phyloP scores from a whole-genome alignment of 2,797 vertebrate genomes.

The Megaceryle alcyon region DNA sequence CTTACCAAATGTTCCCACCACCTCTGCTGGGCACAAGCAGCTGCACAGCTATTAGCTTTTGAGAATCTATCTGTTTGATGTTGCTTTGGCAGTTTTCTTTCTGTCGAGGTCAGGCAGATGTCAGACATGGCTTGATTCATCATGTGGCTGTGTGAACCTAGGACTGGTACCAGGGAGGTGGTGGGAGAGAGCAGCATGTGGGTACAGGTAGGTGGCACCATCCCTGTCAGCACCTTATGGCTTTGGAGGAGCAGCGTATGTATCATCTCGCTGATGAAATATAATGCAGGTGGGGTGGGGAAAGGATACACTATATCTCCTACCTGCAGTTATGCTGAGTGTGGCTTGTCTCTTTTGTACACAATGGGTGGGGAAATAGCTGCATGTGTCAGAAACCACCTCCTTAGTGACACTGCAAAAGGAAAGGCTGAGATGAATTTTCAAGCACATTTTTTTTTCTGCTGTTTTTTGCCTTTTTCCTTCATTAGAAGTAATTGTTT shows the following conservation, averaged over 20 bases:
- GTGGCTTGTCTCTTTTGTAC: neutral
- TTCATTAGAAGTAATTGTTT: neutral
- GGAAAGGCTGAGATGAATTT: neutral
- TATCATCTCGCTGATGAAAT: neutral
- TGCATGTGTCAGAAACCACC: neutral
- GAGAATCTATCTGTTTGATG: neutral
- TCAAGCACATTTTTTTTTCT: neutral
- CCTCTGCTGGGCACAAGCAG: neutral
- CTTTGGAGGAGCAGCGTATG: neutral
- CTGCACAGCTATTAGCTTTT: neutral
- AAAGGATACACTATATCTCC: neutral
- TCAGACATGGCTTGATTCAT: neutral
- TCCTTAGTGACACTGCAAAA: neutral
- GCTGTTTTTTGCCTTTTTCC: neutral
- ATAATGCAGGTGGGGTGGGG: neutral
- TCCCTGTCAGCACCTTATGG: neutral
- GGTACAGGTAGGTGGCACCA: neutral
- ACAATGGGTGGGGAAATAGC: neutral
- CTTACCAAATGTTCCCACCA: neutral
- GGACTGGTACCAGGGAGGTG: neutral
- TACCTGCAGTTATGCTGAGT: neutral
- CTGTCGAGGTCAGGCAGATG: neutral
- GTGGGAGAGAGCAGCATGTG: neutral
- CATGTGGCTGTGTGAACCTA: rapidly evolving
- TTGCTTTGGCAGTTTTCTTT: neutral